Conservation (phyloP, 2,797 vertebrate genomes). For the Malacoctenus gilli region DNA sequence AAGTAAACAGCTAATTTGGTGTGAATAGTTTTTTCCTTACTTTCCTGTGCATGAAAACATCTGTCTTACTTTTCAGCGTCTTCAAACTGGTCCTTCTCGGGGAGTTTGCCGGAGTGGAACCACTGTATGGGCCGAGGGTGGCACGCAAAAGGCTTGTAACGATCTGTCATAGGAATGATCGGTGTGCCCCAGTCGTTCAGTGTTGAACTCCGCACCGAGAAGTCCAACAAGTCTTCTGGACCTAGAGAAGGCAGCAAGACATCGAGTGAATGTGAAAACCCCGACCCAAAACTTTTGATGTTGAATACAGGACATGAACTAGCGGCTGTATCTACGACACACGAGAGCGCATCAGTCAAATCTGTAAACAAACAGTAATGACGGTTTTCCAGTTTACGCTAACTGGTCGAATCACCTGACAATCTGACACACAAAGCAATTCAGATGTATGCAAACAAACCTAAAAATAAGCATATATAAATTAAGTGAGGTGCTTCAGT, state of each 20-base stretch:
- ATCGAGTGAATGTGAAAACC: not conserved
- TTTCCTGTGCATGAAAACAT: too few relatives aligned
- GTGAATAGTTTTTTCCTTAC: too few relatives aligned
- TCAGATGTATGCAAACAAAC: too few relatives aligned
- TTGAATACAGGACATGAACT: too few relatives aligned
- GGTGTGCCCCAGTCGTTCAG: constrained; percentile 6
- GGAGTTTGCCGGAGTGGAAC: constrained; percentile 2
- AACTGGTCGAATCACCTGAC: too few relatives aligned
- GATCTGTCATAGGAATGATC: not conserved
- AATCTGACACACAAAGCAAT: too few relatives aligned
- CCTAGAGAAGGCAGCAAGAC: constrained; percentile 53
- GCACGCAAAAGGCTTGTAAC: constrained; percentile 65
- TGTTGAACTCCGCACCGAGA: constrained; percentile 37
- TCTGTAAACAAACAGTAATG: too few relatives aligned
- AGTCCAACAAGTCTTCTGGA: constrained; percentile 67
- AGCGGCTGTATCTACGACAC: too few relatives aligned
- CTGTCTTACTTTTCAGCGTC: constrained; percentile 69
- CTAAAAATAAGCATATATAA: too few relatives aligned
- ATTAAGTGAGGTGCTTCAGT: too few relatives aligned
- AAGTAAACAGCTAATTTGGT: not conserved
- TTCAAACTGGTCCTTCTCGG: constrained; percentile 72
- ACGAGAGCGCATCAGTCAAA: too few relatives aligned
- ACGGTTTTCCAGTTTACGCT: too few relatives aligned
- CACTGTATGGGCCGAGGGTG: constrained; percentile 66
- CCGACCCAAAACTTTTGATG: not conserved